A percentile compares a stretch with the other conserved stretches of the same genome.
These are phyloP conservation scores for Acanthiza pusilla DNA, from an alignment of 2,797 vertebrate genomes.

Conservation along the genomic window DNA sequence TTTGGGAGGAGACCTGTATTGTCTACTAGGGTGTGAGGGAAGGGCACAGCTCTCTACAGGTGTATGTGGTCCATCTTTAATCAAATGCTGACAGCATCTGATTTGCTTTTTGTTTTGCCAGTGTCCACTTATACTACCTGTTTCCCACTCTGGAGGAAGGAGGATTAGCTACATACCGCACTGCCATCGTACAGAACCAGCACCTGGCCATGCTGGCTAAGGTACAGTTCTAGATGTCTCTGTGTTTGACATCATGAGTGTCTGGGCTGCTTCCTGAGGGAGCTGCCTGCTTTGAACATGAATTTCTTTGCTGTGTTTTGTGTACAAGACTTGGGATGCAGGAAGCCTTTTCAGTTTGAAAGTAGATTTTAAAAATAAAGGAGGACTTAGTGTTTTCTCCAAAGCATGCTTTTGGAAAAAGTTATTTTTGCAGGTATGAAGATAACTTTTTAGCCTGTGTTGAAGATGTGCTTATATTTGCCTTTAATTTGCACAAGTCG, in stretches of 20 bases:
- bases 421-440: neutral
- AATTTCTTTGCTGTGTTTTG: neutral
- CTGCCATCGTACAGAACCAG: slow-evolving; percentile 98
- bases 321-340: neutral
- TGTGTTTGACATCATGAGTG: neutral
- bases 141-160: slow-evolving; percentile 95
- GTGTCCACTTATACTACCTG: slow-evolving; percentile 95
- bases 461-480: neutral
- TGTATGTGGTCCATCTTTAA: neutral
- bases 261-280: neutral
- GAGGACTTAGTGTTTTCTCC: neutral
- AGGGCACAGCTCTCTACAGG: neutral
- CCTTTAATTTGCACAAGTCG: neutral
- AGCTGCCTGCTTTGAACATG: neutral
- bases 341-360: neutral
- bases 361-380: neutral
- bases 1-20: neutral
- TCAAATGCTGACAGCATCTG: neutral
- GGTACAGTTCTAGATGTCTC: slow-evolving; percentile 68
- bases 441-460: neutral
- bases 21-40: neutral
- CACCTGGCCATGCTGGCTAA: slow-evolving; percentile 98
- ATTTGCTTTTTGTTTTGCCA: slow-evolving; percentile 58
- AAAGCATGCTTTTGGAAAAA: neutral
- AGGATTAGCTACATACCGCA: slow-evolving; percentile 94